Conservation (phyloP, 2,888 invertebrate species). For the Himalopsyche tibetana region DNA sequence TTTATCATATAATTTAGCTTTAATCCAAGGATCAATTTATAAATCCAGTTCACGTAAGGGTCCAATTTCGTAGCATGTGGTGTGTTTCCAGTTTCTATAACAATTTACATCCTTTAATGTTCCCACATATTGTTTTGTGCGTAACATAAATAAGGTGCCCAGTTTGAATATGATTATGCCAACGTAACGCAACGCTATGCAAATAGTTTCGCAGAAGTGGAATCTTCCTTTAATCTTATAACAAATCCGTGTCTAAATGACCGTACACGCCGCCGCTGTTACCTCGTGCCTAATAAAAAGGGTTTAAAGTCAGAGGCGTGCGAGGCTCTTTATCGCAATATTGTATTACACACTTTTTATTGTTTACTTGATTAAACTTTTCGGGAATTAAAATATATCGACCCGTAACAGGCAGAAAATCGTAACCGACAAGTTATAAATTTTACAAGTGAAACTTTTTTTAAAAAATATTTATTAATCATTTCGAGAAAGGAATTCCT, state of each 20-base stretch:
- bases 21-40: constrained; percentile 41
- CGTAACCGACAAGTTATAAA: too few relatives aligned
- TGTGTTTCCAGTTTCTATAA: constrained; percentile 38
- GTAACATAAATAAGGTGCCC: constrained; percentile 36
- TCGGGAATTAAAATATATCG: too few relatives aligned
- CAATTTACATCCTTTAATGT: constrained; percentile 35
- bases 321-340: too few relatives aligned
- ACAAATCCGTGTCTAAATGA: constrained; percentile 79
- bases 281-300: constrained; percentile 66
- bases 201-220: constrained; percentile 78
- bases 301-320: constrained; percentile 56
- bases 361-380: too few relatives aligned
- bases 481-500: too few relatives aligned
- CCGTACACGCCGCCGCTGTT: constrained; percentile 71
- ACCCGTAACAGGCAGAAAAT: too few relatives aligned
- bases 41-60: constrained; percentile 42
- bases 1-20: constrained; percentile 25
- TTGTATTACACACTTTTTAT: too few relatives aligned
- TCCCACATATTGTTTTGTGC: constrained; percentile 40
- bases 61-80: constrained; percentile 42
- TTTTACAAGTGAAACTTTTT: too few relatives aligned
- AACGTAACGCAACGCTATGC: constrained; percentile 50
- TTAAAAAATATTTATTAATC: too few relatives aligned
- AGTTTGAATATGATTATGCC: constrained; percentile 43
- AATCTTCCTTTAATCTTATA: constrained; percentile 80